Base-by-base conservation (phyloP, 2,113 vertebrate species). In the Catharus minimus region DNA sequence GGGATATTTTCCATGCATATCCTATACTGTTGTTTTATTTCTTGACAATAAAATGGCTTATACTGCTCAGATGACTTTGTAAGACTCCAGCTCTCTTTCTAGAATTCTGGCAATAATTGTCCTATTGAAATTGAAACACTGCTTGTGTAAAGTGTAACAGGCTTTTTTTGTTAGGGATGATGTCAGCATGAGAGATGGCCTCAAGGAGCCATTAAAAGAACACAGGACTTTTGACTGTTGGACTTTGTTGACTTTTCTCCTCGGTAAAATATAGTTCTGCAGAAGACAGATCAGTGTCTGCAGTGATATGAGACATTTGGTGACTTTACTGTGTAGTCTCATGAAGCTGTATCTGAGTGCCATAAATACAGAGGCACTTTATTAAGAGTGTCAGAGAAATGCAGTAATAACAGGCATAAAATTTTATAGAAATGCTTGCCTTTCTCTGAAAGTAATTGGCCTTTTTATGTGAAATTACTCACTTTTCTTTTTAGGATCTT, bases 181-280 rank as follows among this genome's bases (percentile, higher is more conserved):
- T 96, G 93, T 97, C 97, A 97, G 88, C 86, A 62, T 56, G 65
- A 94, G 79, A 92, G 90, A 96, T 96, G 73, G 96, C 96, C 97
- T 97, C 86, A 90, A 97, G 97, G 94, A 97, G 62, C 96, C 96
- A 95, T 96, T 97, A 95, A 95, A 96, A 96, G 97, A 97, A 96
- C 95, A 97, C 55, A 95, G 82, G 82, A 96, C 94, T 97, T 96
- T 96, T 97, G 95, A 97, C 49, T 94, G 67, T 47, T 73, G 58
- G 81, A 22, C 62, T 90, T 90, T 4, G 93, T 65, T 89, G 89
- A 92, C 81, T 93, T 97, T 96, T 94, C 89, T 95, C 92, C 39
- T 91, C 76, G 88, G 82, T 97, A 96, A 97, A 94, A 95, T 93
- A 56, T 72, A 75, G 5, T 95, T 92, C 86, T 89, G 73, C 87